A percentile compares a stretch with the other conserved stretches of the same genome.
phyloP scores from a whole-genome alignment of 1,140 invertebrate species.

The Caerostris darwini region DNA sequence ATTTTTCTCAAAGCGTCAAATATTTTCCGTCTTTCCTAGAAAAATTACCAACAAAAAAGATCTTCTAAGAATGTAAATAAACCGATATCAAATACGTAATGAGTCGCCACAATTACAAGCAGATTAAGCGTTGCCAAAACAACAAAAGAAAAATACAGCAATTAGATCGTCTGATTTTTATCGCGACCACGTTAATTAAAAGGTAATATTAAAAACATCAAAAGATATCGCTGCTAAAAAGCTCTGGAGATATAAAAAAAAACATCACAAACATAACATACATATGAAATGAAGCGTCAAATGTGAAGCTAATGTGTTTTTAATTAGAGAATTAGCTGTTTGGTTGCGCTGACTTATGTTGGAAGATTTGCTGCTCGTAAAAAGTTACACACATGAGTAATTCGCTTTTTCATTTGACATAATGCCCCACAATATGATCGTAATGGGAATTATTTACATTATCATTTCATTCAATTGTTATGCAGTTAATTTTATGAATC shows the following conservation, averaged over 20 bases:
- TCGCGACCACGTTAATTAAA: background rate
- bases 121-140: background rate
- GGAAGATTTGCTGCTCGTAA: background rate
- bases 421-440: too few species aligned
- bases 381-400: background rate
- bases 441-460: too few species aligned
- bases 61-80: background rate
- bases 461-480: too few species aligned
- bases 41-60: background rate
- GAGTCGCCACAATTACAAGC: background rate
- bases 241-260: background rate
- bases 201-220: conserved; percentile 27
- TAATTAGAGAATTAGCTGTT: conserved; percentile 8
- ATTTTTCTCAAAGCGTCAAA: background rate
- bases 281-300: conserved; percentile 5
- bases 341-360: background rate
- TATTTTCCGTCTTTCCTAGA: background rate
- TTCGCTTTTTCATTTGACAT: background rate
- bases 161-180: conserved; percentile 8
- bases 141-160: background rate
- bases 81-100: background rate
- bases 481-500: too few species aligned
- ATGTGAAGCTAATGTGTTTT: conserved; percentile 4
- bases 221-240: background rate
- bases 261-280: background rate